Percentiles rank a stretch among this genome's conserved stretches.
Evolutionary conservation across 2,888 invertebrate genomes (phyloP).

Genomic region (Tipula unca): DNA sequence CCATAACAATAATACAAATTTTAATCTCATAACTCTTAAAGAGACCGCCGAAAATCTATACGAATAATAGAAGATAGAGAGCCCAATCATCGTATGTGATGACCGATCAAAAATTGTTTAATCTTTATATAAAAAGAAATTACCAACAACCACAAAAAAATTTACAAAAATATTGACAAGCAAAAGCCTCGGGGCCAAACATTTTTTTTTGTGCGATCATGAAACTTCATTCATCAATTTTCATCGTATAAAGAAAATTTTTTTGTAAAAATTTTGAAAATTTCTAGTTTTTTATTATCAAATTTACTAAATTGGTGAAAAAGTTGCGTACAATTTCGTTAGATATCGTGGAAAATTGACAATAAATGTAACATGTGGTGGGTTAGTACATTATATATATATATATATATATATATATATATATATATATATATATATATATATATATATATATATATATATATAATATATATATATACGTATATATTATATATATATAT

Average conservation of each 20-base stretch:
- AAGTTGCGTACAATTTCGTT: neutral
- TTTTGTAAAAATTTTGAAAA: neutral
- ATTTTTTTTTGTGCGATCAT: neutral
- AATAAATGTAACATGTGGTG: neutral
- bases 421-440: too few relatives aligned
- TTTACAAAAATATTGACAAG: constrained; percentile 9
- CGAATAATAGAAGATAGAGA: constrained; percentile 14
- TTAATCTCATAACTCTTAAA: constrained; percentile 9
- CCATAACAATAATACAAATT: neutral
- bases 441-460: too few relatives aligned
- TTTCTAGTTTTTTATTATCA: neutral
- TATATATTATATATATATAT: too few relatives aligned
- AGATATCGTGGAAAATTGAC: neutral
- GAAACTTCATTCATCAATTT: constrained; percentile 1
- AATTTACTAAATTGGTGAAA: neutral
- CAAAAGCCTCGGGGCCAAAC: neutral
- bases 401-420: too few relatives aligned
- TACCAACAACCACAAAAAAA: neutral
- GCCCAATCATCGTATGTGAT: constrained; percentile 10
- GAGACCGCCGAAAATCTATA: neutral
- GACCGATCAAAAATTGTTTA: constrained; percentile 9
- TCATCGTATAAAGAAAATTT: neutral
- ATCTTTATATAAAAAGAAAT: constrained; percentile 1
- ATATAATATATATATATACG: too few relatives aligned
- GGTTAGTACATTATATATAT: too few relatives aligned